Evolutionary conservation across 2,797 vertebrate genomes (phyloP).

Genomic region (Psittacula echo): DNA sequence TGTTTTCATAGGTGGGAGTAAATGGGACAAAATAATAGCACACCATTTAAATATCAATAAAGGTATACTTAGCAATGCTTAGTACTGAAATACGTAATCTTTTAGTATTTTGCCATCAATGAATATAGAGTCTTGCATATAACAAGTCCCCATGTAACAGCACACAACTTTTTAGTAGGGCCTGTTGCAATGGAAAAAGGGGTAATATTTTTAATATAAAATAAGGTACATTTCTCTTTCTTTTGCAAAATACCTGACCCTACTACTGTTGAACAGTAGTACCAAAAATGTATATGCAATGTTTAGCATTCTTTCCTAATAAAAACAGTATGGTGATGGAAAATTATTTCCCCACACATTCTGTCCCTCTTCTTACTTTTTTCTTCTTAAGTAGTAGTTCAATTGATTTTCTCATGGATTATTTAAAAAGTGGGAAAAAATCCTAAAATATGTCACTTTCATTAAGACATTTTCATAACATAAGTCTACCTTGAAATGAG

Average conservation of each 20-base stretch:
- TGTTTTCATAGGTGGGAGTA: background rate
- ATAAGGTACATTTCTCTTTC: background rate
- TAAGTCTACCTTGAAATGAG: background rate
- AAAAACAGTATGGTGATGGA: background rate
- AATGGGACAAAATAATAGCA: background rate
- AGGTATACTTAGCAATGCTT: background rate
- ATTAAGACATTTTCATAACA: background rate
- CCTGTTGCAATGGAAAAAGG: background rate
- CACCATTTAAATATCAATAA: background rate
- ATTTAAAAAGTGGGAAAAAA: background rate
- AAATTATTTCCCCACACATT: background rate
- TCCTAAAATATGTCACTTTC: background rate
- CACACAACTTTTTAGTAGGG: background rate
- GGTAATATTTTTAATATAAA: background rate
- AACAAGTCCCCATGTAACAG: background rate
- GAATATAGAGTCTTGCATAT: background rate
- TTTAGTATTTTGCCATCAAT: background rate
- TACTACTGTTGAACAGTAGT: background rate
- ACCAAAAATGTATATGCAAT: background rate
- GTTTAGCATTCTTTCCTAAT: background rate
- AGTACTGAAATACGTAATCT: background rate
- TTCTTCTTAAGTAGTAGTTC: background rate
- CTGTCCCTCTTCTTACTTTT: background rate
- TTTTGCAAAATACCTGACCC: background rate
- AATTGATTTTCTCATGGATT: background rate